Conservation (phyloP, 2,888 invertebrate genomes). For the Pocota personata region DNA sequence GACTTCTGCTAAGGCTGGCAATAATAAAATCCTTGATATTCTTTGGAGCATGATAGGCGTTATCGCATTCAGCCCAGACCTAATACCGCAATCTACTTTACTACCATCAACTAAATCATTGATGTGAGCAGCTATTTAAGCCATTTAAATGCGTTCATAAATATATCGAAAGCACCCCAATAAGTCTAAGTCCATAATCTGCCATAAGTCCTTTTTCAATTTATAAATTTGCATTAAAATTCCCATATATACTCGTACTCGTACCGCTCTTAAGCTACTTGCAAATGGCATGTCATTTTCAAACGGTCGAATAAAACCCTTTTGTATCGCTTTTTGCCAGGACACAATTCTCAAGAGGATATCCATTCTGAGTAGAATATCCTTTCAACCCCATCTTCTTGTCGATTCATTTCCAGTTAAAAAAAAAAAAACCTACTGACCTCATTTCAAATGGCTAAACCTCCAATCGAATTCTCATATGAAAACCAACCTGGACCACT, state of each 20-base stretch:
- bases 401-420: background rate
- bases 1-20: too few species aligned
- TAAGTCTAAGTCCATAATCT: background rate
- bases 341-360: constrained; percentile 13
- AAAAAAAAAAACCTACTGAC: constrained; percentile 23
- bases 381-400: background rate
- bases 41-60: too few species aligned
- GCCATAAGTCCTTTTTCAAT: background rate
- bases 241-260: background rate
- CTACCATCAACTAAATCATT: too few species aligned
- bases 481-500: background rate
- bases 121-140: too few species aligned
- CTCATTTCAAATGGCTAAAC: constrained; percentile 54
- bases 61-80: too few species aligned
- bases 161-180: background rate
- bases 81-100: too few species aligned
- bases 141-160: background rate
- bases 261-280: constrained; percentile 1
- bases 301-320: background rate
- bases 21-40: too few species aligned
- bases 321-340: constrained; percentile 1
- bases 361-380: background rate
- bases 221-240: constrained; percentile 1
- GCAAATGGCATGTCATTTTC: constrained; percentile 14
- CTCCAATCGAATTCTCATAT: constrained; percentile 38